phyloP scores from a whole-genome alignment of 1,140 invertebrate genomes.

The Patella vulgata region DNA sequence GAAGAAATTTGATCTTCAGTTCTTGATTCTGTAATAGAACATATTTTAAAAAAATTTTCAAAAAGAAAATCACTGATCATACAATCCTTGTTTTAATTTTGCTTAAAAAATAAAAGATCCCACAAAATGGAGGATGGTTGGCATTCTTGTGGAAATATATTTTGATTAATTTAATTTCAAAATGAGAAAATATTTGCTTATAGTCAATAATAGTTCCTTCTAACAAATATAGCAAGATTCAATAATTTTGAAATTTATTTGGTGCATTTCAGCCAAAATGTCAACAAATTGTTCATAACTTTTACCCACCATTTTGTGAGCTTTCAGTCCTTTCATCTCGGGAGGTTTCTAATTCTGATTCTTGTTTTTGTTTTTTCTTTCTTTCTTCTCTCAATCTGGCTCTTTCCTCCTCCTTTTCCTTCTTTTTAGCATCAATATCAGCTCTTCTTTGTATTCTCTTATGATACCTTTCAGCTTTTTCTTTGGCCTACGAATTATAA shows the following conservation, averaged over 20 bases:
- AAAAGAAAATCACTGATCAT: background rate
- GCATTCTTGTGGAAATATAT: too few relatives aligned
- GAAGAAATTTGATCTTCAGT: background rate
- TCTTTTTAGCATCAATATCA: conserved; percentile 59
- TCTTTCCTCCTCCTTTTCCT: conserved; percentile 61
- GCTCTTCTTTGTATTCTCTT: conserved; percentile 56
- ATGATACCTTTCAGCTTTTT: conserved; percentile 61
- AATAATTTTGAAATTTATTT: too few relatives aligned
- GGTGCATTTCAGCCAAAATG: too few relatives aligned
- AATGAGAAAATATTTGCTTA: too few relatives aligned
- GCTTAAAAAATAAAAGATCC: too few relatives aligned
- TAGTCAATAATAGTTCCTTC: too few relatives aligned
- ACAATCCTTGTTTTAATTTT: too few relatives aligned
- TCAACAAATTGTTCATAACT: background rate
- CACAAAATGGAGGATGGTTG: too few relatives aligned
- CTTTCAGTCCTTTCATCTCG: conserved; percentile 5
- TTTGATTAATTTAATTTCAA: too few relatives aligned
- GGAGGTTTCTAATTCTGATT: conserved; percentile 20
- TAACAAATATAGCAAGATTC: too few relatives aligned
- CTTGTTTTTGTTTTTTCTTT: conserved; percentile 34
- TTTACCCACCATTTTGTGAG: too few relatives aligned
- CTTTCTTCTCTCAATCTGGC: conserved; percentile 47
- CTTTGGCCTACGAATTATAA: conserved; percentile 52
- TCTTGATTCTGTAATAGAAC: conserved; percentile 3
- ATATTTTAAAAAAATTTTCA: too few relatives aligned